Evolutionary conservation across 2,888 invertebrate species (phyloP), one percentile per base, ranked within the genome.

Genomic region (Aporophyla lueneburgensis): DNA sequence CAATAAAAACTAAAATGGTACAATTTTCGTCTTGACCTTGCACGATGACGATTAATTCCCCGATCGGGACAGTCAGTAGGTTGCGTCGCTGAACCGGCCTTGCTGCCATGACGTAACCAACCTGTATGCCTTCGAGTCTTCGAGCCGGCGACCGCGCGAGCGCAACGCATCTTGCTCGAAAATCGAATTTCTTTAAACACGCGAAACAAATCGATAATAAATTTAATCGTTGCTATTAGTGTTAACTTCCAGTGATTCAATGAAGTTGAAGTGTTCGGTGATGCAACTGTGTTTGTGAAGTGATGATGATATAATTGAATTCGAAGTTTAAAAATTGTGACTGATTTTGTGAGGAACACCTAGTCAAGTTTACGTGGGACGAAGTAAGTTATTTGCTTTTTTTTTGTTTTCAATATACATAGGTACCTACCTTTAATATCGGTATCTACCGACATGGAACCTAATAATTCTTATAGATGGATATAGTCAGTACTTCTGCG

Each of bases 51-150:
- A 90, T 93, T 93, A 93, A 91, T 93, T 93, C 92, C 91, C 91
- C 91, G 89, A 93, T 90, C 90, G 89, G 89, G 92, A 92, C 91
- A 91, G 91, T 92, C 92, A 91, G 93, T 93, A 93, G 93, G 93
- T 92, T 92, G 90, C 87, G 89, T 86, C 86, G 88, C 76, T 78
- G 67, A 63, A 83, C 88, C 88, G 93, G 90, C 94, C 93, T 93
- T 93, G 93, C 81, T 58, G 87, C 86, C 85, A 90, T 96, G 95
- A 95, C 95, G 95, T 94, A 94, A 95, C 91, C 87, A 94, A 95
- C 91, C 87, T 81, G 88, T 86, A 89, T 90, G 89, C 93, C 93
- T 92, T 89, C 90, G 90, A 87, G 92, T 93, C 93, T 92, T 91
- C 90, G 89, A 88, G 81, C 88, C 91, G 83, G 88, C 91, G 92